Evolutionary conservation across 2,797 vertebrate genomes (phyloP), one percentile per base, ranked within the genome.

Genomic region (Eulemur albifrons): DNA sequence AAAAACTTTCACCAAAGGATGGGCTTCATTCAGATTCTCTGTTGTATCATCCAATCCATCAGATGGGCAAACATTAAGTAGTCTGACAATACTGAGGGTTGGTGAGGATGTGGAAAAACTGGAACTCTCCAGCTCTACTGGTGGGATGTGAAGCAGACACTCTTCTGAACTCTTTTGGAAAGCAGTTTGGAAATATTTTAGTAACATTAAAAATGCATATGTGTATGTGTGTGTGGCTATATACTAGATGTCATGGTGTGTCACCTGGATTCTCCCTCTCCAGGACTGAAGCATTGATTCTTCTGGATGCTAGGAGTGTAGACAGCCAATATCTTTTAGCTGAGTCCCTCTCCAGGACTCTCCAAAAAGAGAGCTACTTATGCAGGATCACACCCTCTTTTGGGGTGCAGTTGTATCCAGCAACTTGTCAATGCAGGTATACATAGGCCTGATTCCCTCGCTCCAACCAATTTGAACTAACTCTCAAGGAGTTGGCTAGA

Each of bases 21-120:
- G 95, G 88, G 75, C 75, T 35, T 97, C 95, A 81, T 32, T 97
- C 94, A 84, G 77, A 92, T 75, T 88, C 65, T 96, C 80, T 96
- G 50, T 89, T 40, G 88, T 95, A 90, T 13, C 88, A 81, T 35
- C 38, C 88, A 84, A 43, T 86, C 52, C 59, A 76, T 57, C 21
- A 79, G 50, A 63, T 69, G 50, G 59, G 21, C 35, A 88, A 84
- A 75, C 35, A 69, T 88, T 69, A 61, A 73, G 92, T 77, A 75
- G 25, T 38, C 69, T 79, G 54, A 67, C 50, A 94, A 63, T 77
- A 79, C 17, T 5, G 52, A 61, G 1, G 12, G 35, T 63, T 84
- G 27, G 38, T 61, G 10, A 88, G 45, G 11, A 25, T 70, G 5
- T 27, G 23, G 83, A 81, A 69, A 84, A 88, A 67, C 52, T 72